Base-by-base conservation (phyloP, 2,797 vertebrate species). In the Heterohyrax brucei region DNA sequence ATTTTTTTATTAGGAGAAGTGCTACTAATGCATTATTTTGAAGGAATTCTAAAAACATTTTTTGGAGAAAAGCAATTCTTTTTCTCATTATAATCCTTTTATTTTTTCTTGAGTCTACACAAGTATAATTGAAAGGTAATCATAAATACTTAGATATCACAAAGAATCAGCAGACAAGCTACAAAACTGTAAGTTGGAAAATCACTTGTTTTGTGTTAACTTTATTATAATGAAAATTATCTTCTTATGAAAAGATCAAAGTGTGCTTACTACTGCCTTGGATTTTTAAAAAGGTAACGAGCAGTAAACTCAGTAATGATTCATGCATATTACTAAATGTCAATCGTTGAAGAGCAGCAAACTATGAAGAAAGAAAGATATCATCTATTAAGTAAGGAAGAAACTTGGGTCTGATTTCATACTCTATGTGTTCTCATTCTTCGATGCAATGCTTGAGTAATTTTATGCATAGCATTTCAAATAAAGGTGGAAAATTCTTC, bases 291-390 rank as follows among this genome's bases (percentile, higher is more conserved):
- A 97, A 97, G 95, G 97, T 96, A 98, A 98, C 98, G 98, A 98
- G 93, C 96, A 98, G 97, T 98, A 98, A 98, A 98, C 95, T 97
- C 70, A 44, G 97, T 97, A 98, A 98, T 98, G 98, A 98, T 94
- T 98, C 92, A 96, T 24, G 87, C 89, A 72, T 91, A 92, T 98
- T 98, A 96, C 93, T 96, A 97, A 98, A 98, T 98, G 97, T 97
- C 98, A 98, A 91, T 97, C 94, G 68, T 83, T 96, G 97, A 97
- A 95, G 70, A 98, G 93, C 81, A 87, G 89, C 81, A 77, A 87
- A 68, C 80, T 91, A 62, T 70, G 81, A 95, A 95, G 84, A 96
- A 48, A 80, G 73, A 95, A 96, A 97, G 91, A 96, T 92, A 81
- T 59, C 94, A 70, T 90, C 96, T 94, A 1, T 97, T 98, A 88